Percentiles rank a stretch among this genome's conserved stretches.
These are phyloP conservation scores for Ophioninae sp. DNA, from an alignment of 2,888 invertebrate genomes.

Conservation along the genomic window DNA sequence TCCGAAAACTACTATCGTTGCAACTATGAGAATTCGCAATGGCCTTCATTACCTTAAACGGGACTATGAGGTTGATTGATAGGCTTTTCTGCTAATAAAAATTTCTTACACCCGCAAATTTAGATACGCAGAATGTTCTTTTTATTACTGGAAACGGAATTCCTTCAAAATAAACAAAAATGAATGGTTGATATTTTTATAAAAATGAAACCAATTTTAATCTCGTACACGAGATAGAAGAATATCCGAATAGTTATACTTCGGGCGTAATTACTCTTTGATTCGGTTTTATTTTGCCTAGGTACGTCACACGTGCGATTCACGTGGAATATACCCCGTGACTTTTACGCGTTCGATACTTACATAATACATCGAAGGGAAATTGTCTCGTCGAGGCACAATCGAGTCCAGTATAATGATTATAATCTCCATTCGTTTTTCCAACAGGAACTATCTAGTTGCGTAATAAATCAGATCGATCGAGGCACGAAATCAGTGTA, in stretches of 20 bases:
- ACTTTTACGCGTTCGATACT: not conserved
- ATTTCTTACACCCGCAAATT: too few species aligned
- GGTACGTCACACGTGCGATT: not conserved
- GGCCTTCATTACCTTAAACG: too few species aligned
- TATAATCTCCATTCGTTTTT: constrained; percentile 22
- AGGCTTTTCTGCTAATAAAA: not conserved
- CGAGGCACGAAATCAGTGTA: constrained; percentile 26
- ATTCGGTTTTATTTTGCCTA: not conserved
- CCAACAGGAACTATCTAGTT: constrained; percentile 15
- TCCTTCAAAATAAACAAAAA: not conserved
- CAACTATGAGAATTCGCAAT: not conserved
- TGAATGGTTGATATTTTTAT: not conserved
- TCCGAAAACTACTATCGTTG: not conserved
- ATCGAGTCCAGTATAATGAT: constrained; percentile 21
- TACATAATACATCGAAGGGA: constrained; percentile 39
- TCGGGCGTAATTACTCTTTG: not conserved
- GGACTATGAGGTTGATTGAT: not conserved
- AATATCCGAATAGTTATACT: not conserved
- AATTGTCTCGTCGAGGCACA: constrained; percentile 38
- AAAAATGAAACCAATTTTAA: not conserved
- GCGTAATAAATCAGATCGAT: constrained; percentile 22
- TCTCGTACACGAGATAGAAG: not conserved
- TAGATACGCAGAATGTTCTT: too few species aligned
- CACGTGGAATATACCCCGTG: not conserved
- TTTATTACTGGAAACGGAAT: not conserved